Percentiles rank a stretch among this genome's conserved stretches.
Conservation (phyloP, 2,888 invertebrate genomes). For the Sinhomidia bicolor region DNA sequence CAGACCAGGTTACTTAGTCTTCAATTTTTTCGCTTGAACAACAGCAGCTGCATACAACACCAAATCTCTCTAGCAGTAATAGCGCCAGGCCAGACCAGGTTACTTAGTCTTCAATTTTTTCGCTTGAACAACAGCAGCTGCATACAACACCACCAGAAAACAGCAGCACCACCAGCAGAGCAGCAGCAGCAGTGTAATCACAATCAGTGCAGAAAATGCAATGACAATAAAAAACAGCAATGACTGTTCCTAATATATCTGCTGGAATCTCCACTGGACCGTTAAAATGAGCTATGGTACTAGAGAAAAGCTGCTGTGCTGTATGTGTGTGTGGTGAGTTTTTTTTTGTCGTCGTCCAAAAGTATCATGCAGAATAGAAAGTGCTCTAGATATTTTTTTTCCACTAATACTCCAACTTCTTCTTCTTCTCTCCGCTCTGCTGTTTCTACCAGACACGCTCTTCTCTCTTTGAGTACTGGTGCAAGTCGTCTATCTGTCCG, state of each 20-base stretch:
- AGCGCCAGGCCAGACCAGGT: no score
- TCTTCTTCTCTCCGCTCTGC: no score
- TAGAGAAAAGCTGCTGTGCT: neutral
- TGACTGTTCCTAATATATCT: conserved; percentile 57
- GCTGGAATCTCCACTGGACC: conserved; percentile 63
- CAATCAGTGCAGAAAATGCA: conserved; percentile 67
- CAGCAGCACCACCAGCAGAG: neutral
- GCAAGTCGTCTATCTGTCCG: neutral
- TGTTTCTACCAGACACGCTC: neutral
- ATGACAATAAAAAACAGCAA: conserved; percentile 57
- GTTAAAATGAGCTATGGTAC: conserved; percentile 47
- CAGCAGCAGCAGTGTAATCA: conserved; percentile 39
- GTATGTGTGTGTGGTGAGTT: conserved; percentile 13
- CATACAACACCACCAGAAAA: no score
- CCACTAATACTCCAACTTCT: neutral
- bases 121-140: conserved; percentile 5
- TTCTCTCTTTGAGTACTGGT: neutral
- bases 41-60: conserved; percentile 10
- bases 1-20: no score
- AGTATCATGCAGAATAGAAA: conserved; percentile 4
- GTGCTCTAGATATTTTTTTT: conserved; percentile 34
- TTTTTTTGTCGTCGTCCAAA: conserved; percentile 10
- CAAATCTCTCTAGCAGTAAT: no score
- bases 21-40: no score
- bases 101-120: no score